phyloP scores from a whole-genome alignment of 1,140 invertebrate species.

The Mamestra configurata region DNA sequence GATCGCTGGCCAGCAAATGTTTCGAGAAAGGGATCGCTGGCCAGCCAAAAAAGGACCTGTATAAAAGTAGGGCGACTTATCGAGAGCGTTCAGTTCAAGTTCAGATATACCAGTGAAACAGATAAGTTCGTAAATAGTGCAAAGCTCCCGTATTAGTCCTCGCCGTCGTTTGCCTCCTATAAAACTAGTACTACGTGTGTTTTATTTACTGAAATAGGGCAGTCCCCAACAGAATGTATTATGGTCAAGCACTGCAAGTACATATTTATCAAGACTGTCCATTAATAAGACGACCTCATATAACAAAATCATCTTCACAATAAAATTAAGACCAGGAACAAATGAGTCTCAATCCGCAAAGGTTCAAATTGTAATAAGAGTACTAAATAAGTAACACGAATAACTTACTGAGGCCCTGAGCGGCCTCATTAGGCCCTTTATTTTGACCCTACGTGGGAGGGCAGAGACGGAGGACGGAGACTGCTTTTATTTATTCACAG shows the following conservation, averaged over 20 bases:
- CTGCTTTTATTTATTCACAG: constrained; percentile 32
- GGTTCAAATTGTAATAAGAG: constrained; percentile 51
- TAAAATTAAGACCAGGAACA: constrained; percentile 44
- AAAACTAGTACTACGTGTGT: no score
- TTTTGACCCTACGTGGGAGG: constrained; percentile 46
- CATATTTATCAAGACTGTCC: not conserved
- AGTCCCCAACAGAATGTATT: no score
- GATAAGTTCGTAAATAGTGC: no score
- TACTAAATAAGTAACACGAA: constrained; percentile 60
- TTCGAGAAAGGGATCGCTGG: no score
- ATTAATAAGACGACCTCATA: constrained; percentile 2
- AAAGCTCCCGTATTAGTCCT: no score
- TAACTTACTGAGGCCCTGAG: constrained; percentile 53
- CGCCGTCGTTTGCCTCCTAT: no score
- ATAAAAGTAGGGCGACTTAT: no score
- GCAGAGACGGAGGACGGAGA: constrained; percentile 30
- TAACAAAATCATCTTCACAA: constrained; percentile 23
- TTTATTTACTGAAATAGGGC: not conserved
- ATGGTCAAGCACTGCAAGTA: not conserved
- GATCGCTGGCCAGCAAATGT: no score
- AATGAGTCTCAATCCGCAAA: constrained; percentile 39
- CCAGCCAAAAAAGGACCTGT: no score
- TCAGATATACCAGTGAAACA: no score
- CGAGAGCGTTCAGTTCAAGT: no score
- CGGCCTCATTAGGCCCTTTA: constrained; percentile 51